Evolutionary conservation across 2,888 invertebrate species (phyloP), one percentile per base, ranked within the genome.

Genomic region (Protula sp.): DNA sequence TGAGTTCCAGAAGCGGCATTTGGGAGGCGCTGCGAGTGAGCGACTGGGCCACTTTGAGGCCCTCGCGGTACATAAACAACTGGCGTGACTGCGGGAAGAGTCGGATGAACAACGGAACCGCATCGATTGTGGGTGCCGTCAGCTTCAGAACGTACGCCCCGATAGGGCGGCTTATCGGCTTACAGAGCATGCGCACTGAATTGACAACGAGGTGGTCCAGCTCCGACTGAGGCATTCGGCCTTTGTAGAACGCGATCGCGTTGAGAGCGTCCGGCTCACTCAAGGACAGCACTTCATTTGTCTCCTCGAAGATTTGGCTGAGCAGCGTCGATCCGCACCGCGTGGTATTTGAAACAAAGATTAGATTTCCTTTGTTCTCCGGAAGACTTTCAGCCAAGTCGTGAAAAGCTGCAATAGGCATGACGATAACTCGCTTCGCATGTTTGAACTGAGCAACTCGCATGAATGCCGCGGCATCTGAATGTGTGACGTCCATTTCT

Each of bases 261-360:
- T 30, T 58, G 3, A 58, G 30, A 14, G 47, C 55, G 28, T 57
- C 55, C 4, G 59, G 59, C 24, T 59, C 59, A 14, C 26, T 19
- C 24, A 58, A 14, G 48, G 47, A 27, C 22, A 58, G n/a, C 4
- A 47, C 27, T 4, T 47, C 26, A 19, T 19, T 28, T 4, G 38
- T 24, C 3, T 30, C 28, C 29, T 59, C 59, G 30, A 58, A 58
- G 4, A 59, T 58, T 28, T 59, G 59, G 29, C 47, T 58, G 3
- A 59, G 30, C 26, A 59, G n/a, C 22, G 59, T 59, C 19, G 59
- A 59, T 2, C 59, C 59, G 30, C 59, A 59, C 30, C 59, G 27
- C 19, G 48, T 47, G n/a, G 59, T 59, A 26, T 31, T 59, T 27
- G 55, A n/a, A 28, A 58, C n/a, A 3, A 47, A 28, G 2, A 58